A percentile compares a stretch with the other conserved stretches of the same genome.
These are phyloP conservation scores for Flabesymbios commensalis DNA, from an alignment of 2,888 invertebrate species.

Conservation along the genomic window DNA sequence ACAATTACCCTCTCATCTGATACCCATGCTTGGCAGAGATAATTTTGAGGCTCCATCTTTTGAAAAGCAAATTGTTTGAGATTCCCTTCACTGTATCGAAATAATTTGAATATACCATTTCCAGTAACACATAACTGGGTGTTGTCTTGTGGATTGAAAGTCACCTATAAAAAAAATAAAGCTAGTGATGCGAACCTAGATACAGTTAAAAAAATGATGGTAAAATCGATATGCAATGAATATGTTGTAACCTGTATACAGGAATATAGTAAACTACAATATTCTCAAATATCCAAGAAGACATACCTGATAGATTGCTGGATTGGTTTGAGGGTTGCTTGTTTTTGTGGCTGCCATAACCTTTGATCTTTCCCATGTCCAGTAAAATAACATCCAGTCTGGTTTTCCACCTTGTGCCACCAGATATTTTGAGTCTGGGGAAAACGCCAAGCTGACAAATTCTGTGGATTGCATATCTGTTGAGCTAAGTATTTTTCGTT, in stretches of 20 bases:
- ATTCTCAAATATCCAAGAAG: no score
- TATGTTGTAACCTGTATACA: background rate
- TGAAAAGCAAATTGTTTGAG: slow-evolving; percentile 84
- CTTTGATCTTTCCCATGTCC: slow-evolving; percentile 67
- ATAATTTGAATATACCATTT: slow-evolving; percentile 72
- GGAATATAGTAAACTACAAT: background rate
- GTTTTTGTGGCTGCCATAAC: slow-evolving; percentile 76
- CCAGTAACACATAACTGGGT: slow-evolving; percentile 74
- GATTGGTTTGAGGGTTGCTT: slow-evolving; percentile 61
- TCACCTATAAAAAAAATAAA: slow-evolving; percentile 65
- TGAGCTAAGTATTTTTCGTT: slow-evolving; percentile 60
- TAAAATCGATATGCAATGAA: no score
- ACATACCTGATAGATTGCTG: slow-evolving; percentile 71
- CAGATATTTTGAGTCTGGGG: slow-evolving; percentile 79
- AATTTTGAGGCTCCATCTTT: slow-evolving; percentile 76
- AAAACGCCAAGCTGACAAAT: slow-evolving; percentile 77
- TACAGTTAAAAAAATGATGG: no score
- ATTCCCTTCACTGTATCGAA: slow-evolving; percentile 76
- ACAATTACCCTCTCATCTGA: slow-evolving; percentile 80
- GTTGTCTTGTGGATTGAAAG: slow-evolving; percentile 77
- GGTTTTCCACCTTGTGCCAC: slow-evolving; percentile 81
- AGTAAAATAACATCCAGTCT: slow-evolving; percentile 77
- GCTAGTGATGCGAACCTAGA: no score
- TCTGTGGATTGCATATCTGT: slow-evolving; percentile 65
- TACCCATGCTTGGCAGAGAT: slow-evolving; percentile 80